Base-by-base conservation (phyloP, 2,797 vertebrate genomes). In the Eutrigla gurnardus region DNA sequence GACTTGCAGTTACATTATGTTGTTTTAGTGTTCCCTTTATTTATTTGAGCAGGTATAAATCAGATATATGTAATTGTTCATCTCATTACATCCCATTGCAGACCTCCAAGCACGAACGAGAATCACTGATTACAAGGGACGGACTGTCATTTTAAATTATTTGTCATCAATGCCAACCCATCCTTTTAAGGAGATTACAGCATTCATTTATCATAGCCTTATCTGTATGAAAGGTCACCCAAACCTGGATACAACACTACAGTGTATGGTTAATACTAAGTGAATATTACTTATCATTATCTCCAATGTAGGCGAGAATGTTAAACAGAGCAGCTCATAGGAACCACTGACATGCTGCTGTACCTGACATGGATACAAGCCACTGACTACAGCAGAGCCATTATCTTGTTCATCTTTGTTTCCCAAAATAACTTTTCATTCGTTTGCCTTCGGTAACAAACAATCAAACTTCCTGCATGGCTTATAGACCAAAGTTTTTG, bases 381-480 rank as follows among this genome's bases (percentile, higher is more conserved):
- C 25, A 25, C 25, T 25, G 25, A 2, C 25, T 25, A 25, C 25
- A 25, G 66, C 53, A 14, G 61, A 65, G 50, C 36, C 37, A 60
- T 60, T 69, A 63, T 62, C 18, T 65, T 63, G 32, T 52, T 72
- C 40, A 53, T 65, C 17, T 65, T 66, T 55, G 25, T 68, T 40
- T 68, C 35, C 58, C 66, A 1, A 36, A 10, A 40, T 13, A 72
- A 60, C 35, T 37, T 36, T 8, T 79, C 35, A 50, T 3, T 15
- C 32, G 25, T 1, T 25, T 25, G 25, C 25, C 25, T 25, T 25
- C 25, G 25, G 25, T 25, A 50, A 32, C 39, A 37, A 45, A n/a
- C n/a, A 36, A 64, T 55, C 35, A 14, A 49, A 46, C 18, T 62
- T 45, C 37, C 62, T 58, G 0, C 45, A 49, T 25, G 47, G 33